Evolutionary conservation across 2,888 invertebrate genomes (phyloP), one percentile per base, ranked within the genome.

Genomic region (Tanytarsus gracilentus): DNA sequence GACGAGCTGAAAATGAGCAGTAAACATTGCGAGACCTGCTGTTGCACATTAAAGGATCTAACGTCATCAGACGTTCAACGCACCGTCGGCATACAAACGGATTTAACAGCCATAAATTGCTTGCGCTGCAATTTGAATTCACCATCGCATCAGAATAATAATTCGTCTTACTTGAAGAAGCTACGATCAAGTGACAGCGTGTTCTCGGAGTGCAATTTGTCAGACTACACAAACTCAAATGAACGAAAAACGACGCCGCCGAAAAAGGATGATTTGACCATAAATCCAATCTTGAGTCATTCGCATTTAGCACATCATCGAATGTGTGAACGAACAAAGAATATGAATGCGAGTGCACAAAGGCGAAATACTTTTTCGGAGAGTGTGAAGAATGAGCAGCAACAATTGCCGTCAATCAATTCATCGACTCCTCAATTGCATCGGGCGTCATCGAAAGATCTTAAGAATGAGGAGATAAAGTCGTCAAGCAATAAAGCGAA

Each of bases 21-120:
- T 2, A 88, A 88, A 71, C 90, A 90, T 69, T 90, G 90, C 73
- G 85, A 86, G 67, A 88, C 87, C 2, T 90, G 90, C 68, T 83
- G 83, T 44, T 90, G 90, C 70, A 77, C 80, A 60, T 71, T 69
- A 44, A 72, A 72, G 65, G 77, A 74, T 66, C 66, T 77, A 9
- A 76, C 75, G 30, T 75, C 76, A 53, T 71, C 72, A 75, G 83
- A 72, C 76, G 81, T 71, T 71, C 79, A 1, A 14, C 36, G 16
- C 5, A n/a, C n/a, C 27, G 77, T 82, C 25, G 78, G 82, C 16
- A 84, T 83, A 1, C 85, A 85, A 71, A 85, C 85, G 18, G 73
- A 75, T 66, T 76, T 76, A 64, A 76, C 75, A 63, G 74, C 73
- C 62, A 64, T 18, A 64, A 65, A 39, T 70, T 85, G 84, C 66